Evolutionary conservation across 2,888 invertebrate genomes (phyloP), one percentile per base, ranked within the genome.

Genomic region (Papilio elwesi): DNA sequence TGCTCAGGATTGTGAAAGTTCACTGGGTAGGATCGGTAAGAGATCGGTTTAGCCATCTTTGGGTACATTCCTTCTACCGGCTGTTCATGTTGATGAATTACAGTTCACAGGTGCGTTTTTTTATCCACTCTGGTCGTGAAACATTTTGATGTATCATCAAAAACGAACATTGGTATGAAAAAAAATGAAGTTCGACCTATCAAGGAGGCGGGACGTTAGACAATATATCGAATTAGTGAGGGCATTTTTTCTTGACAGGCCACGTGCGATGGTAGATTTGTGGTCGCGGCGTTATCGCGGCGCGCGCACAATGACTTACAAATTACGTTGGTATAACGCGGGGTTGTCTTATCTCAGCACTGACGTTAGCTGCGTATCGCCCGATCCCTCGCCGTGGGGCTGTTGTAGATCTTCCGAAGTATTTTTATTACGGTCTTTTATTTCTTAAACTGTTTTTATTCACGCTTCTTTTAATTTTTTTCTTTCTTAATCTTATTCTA

Each of bases 271-370:
- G 49, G 65, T 72, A 75, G 77, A 76, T 79, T 78, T 77, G 75
- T 77, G 74, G 74, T 69, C 74, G 65, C 47, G 73, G 70, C 70
- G 74, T 74, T 77, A 75, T 75, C 75, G 70, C 26, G 26, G 26
- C 26, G 76, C 77, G 77, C 77, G 76, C 76, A 87, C 85, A 85
- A 82, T 84, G 83, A 83, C 84, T 86, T 84, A 88, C 87, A 87
- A 88, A 89, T 88, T 85, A 85, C 82, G 83, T 81, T 83, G 84
- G 78, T 79, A 71, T 77, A 75, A 71, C 73, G 75, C 77, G 77
- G 78, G 71, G 75, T 67, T 57, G 59, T 59, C 73, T 78, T 80
- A 78, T 80, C 75, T 71, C 69, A n/a, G n/a, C n/a, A 10, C 62
- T 67, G 71, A 71, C 71, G 59, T 65, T 71, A 15, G 59, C 59